phyloP scores from a whole-genome alignment of 2,113 vertebrate genomes.

The Elephantulus edwardii region DNA sequence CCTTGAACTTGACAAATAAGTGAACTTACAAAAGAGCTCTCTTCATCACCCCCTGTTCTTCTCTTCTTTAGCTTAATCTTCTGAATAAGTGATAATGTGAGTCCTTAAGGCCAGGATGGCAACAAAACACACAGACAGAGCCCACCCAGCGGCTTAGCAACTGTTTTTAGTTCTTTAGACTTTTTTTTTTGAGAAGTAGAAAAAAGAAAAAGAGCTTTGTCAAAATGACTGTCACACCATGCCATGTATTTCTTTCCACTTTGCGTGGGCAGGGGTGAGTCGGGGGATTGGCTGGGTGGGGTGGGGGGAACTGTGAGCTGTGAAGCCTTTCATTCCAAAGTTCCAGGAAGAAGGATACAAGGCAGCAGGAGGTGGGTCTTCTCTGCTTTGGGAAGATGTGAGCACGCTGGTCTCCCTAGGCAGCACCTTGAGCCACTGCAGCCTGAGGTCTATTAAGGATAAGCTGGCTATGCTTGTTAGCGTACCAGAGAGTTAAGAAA shows the following conservation, averaged over 20 bases:
- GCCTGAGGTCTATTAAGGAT: slow-evolving; percentile 55
- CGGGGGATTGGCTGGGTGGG: not conserved
- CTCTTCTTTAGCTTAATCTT: not conserved
- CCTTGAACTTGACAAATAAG: slow-evolving; percentile 51
- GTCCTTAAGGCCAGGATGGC: not conserved
- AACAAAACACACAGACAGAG: slow-evolving; percentile 37
- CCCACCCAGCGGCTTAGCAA: slow-evolving; percentile 79
- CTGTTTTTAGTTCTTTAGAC: slow-evolving; percentile 72
- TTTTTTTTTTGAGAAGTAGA: slow-evolving; percentile 55
- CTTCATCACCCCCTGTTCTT: not conserved
- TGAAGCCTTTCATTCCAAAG: slow-evolving; percentile 23
- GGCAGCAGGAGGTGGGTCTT: not conserved
- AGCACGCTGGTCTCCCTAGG: not conserved
- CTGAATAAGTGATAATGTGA: not conserved
- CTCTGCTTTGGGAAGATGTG: slow-evolving; percentile 19
- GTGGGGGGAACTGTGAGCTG: fast-evolving
- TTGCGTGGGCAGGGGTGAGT: not conserved
- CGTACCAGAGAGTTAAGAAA: slow-evolving; percentile 58
- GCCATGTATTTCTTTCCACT: slow-evolving; percentile 53
- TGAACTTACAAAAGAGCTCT: not conserved
- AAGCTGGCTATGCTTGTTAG: slow-evolving; percentile 75
- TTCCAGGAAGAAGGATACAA: not conserved
- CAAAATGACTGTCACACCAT: slow-evolving; percentile 65
- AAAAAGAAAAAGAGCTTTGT: slow-evolving; percentile 64
- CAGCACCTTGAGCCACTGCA: slow-evolving; percentile 5